Percentiles rank a stretch among this genome's conserved stretches.
Evolutionary conservation across 2,888 invertebrate species (phyloP).

Genomic region (Megaustenia siamemsis): DNA sequence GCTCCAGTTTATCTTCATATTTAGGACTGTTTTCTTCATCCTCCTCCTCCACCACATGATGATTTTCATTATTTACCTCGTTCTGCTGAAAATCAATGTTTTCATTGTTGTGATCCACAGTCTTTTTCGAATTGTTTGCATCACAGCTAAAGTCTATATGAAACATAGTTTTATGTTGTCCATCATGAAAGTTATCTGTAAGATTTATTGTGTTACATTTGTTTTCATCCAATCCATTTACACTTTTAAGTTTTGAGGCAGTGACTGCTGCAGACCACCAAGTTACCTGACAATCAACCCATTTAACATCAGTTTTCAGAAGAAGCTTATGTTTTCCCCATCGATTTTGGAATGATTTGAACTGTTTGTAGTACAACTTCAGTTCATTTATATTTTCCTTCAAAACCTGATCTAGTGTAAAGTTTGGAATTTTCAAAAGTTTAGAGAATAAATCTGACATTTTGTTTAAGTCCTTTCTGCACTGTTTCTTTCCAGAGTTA

Average conservation of each 20-base stretch:
- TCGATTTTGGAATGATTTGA: slow-evolving; percentile 23
- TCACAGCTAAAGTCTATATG: not conserved
- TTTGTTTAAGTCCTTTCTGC: slow-evolving; percentile 26
- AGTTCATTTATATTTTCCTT: slow-evolving; percentile 1
- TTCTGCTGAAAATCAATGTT: not conserved
- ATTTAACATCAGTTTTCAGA: slow-evolving; percentile 25
- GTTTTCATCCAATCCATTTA: slow-evolving; percentile 13
- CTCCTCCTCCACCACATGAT: not conserved
- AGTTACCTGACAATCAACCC: slow-evolving; percentile 37
- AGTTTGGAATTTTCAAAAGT: slow-evolving; percentile 28
- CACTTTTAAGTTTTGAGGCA: not conserved
- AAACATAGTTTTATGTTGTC: not conserved
- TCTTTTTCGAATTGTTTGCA: not conserved
- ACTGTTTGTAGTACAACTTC: not conserved
- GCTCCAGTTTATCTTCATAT: not conserved
- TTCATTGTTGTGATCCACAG: not conserved
- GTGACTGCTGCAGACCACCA: slow-evolving; percentile 33
- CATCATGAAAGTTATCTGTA: slow-evolving; percentile 24
- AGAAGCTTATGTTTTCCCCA: slow-evolving; percentile 29
- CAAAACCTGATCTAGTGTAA: not conserved
- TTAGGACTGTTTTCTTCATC: not conserved
- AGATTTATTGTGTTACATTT: slow-evolving; percentile 28
- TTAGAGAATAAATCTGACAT: slow-evolving; percentile 24
- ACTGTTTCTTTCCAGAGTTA: slow-evolving; percentile 37
- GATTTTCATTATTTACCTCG: not conserved